A percentile compares a stretch with the other conserved stretches of the same genome.
Conservation (phyloP, 2,888 invertebrate genomes). For the Spialia ferax region DNA sequence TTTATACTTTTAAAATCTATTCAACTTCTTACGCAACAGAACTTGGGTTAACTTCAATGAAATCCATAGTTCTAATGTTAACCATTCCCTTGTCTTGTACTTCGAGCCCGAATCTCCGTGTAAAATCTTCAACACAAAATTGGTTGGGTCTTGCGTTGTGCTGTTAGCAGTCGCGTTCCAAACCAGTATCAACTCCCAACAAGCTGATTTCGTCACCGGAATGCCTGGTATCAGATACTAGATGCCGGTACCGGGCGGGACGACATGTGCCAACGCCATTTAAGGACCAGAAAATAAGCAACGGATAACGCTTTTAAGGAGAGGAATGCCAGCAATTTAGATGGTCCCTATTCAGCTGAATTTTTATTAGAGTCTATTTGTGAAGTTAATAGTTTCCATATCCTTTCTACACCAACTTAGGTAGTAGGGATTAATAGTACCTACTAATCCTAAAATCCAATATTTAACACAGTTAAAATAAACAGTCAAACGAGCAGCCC, state of each 20-base stretch:
- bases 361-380: constrained; percentile 47
- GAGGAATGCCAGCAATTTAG: constrained; percentile 61
- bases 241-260: constrained; percentile 52
- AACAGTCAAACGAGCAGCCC: neutral
- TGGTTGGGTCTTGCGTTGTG: constrained; percentile 20
- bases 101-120: constrained; percentile 16
- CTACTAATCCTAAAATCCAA: neutral
- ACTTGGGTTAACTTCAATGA: neutral
- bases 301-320: constrained; percentile 59
- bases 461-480: neutral
- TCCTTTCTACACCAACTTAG: neutral
- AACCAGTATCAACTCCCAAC: constrained; percentile 29
- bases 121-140: constrained; percentile 34
- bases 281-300: constrained; percentile 60
- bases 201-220: constrained; percentile 48
- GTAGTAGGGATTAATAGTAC: neutral
- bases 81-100: constrained; percentile 40
- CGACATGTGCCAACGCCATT: constrained; percentile 69
- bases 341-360: constrained; percentile 41
- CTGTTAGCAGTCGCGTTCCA: constrained; percentile 13
- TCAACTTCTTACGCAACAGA: neutral
- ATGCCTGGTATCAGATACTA: constrained; percentile 50
- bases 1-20: neutral
- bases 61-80: constrained; percentile 1
- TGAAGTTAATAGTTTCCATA: constrained; percentile 8